phyloP scores from a whole-genome alignment of 2,113 vertebrate genomes.

The Microtus ochrogaster region DNA sequence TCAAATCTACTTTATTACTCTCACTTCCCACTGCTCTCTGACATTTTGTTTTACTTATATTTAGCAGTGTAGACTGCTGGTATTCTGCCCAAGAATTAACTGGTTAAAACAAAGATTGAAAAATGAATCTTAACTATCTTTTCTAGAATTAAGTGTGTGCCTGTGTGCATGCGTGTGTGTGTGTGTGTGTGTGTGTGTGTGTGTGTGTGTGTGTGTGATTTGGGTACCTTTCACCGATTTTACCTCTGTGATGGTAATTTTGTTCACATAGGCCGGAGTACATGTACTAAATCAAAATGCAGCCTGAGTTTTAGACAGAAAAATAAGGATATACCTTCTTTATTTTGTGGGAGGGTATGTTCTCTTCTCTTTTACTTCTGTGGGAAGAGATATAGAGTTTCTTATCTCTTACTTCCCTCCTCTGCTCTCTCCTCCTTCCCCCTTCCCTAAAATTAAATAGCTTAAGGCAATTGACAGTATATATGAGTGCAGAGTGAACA shows the following conservation, averaged over 20 bases:
- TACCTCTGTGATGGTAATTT: conserved; percentile 73
- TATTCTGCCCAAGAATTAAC: neutral
- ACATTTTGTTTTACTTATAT: neutral
- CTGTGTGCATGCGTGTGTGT: neutral
- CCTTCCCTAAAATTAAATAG: neutral
- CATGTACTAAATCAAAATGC: neutral
- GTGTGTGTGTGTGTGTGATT: neutral
- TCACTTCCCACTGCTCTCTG: neutral
- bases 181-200: neutral
- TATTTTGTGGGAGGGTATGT: neutral
- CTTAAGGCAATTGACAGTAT: neutral
- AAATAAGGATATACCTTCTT: neutral
- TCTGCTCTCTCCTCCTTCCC: neutral
- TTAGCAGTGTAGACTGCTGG: neutral
- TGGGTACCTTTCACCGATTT: conserved; percentile 24
- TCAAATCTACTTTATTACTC: neutral
- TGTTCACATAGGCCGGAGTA: neutral
- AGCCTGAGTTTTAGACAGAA: neutral
- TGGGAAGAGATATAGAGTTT: neutral
- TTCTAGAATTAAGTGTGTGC: neutral
- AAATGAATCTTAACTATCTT: neutral
- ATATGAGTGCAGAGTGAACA: neutral
- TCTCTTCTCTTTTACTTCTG: neutral
- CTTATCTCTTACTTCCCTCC: neutral
- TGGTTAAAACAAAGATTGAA: neutral